Evolutionary conservation across 1,140 invertebrate genomes (phyloP).

Genomic region (Apis florea): DNA sequence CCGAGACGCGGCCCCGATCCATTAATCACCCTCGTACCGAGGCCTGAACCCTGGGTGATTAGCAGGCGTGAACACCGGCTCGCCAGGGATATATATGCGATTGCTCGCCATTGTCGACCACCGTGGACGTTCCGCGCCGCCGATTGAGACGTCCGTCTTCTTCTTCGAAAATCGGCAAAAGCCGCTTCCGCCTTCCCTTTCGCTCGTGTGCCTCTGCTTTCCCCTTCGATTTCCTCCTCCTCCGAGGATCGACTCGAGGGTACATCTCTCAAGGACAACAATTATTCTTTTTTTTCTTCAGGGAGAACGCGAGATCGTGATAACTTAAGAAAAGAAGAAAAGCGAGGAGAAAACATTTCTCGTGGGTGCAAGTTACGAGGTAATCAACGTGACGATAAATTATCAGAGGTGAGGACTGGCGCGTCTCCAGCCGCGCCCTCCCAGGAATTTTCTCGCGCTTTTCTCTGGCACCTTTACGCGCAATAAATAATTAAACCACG

Average conservation of each 20-base stretch:
- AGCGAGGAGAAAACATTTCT: slow-evolving; percentile 17
- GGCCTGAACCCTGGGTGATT: slow-evolving; percentile 65
- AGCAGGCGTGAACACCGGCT: slow-evolving; percentile 70
- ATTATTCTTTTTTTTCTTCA: no score
- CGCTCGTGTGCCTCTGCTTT: not conserved
- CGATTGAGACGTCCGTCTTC: slow-evolving; percentile 69
- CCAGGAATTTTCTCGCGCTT: not conserved
- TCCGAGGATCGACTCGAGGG: slow-evolving; percentile 2
- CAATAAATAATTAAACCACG: slow-evolving; percentile 26
- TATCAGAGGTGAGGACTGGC: slow-evolving; percentile 20
- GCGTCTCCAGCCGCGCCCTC: slow-evolving; percentile 59
- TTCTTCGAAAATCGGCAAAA: slow-evolving; percentile 53
- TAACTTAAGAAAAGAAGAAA: no score
- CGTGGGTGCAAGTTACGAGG: slow-evolving; percentile 65
- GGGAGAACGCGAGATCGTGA: no score
- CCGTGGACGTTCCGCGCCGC: slow-evolving; percentile 55
- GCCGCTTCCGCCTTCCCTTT: slow-evolving; percentile 13
- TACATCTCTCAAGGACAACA: no score
- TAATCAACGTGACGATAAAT: slow-evolving; percentile 58
- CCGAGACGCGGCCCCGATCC: slow-evolving; percentile 59
- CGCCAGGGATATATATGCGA: slow-evolving; percentile 62
- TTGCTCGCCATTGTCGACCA: slow-evolving; percentile 68
- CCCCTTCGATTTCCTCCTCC: not conserved
- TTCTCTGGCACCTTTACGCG: slow-evolving; percentile 20
- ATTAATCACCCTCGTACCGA: slow-evolving; percentile 67